Percentiles rank a stretch among this genome's conserved stretches.
Evolutionary conservation across 2,797 vertebrate genomes (phyloP).

Genomic region (Buphagus erythrorhynchus): DNA sequence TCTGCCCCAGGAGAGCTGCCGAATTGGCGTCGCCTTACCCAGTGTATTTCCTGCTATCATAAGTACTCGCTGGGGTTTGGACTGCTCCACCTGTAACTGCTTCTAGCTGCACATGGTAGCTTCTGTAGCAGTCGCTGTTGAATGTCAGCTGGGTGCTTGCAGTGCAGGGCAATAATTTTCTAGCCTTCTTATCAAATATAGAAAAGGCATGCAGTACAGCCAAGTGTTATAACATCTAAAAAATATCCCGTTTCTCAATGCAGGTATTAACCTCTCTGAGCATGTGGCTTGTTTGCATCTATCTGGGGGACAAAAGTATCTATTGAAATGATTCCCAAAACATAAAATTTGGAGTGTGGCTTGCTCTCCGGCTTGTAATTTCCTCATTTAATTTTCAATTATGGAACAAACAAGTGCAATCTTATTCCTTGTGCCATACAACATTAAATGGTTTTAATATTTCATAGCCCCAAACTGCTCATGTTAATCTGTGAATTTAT

Average conservation of each 20-base stretch:
- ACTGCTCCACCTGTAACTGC: background rate
- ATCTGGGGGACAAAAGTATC: background rate
- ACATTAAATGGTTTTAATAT: slow-evolving; percentile 57
- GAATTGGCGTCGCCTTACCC: fast-evolving
- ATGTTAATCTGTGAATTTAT: slow-evolving; percentile 39
- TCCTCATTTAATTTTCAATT: slow-evolving; percentile 62
- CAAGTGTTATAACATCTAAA: background rate
- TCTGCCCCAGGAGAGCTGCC: fast-evolving
- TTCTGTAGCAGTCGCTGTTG: fast-evolving
- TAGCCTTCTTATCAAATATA: background rate
- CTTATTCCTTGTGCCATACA: background rate
- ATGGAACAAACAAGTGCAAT: slow-evolving; percentile 28
- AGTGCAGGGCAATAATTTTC: background rate
- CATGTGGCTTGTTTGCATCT: background rate
- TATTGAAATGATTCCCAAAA: background rate
- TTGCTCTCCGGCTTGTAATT: slow-evolving; percentile 43
- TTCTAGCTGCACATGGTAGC: fast-evolving
- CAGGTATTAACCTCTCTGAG: background rate
- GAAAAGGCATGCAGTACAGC: background rate
- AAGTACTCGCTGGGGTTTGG: background rate
- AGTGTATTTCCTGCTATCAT: fast-evolving
- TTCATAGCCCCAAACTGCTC: slow-evolving; percentile 39
- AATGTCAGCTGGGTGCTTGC: background rate
- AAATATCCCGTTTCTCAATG: background rate
- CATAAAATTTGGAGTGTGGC: background rate